These are phyloP conservation scores for Calyptomena viridis DNA, from an alignment of 2,113 vertebrate genomes.

Conservation along the genomic window DNA sequence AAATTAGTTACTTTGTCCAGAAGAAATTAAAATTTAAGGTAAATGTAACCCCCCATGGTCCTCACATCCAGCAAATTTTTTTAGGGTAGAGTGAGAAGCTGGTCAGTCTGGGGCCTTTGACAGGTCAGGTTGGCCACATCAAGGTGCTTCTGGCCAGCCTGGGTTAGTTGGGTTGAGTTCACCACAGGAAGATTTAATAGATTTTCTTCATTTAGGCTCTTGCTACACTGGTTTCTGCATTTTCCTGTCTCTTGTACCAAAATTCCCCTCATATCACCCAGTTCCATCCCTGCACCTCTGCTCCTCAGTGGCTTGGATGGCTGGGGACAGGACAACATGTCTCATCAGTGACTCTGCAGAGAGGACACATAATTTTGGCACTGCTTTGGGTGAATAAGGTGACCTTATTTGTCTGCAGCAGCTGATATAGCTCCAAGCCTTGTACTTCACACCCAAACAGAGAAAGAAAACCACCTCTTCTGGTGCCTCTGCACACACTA, in stretches of 20 bases:
- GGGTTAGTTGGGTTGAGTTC: neutral
- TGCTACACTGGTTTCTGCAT: too few relatives aligned
- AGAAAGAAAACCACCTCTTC: too few relatives aligned
- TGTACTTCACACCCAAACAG: neutral
- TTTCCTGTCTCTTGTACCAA: too few relatives aligned
- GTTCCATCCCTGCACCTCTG: neutral
- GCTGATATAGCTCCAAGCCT: neutral
- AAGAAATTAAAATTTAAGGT: neutral
- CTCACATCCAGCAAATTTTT: neutral
- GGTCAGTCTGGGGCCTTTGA: neutral
- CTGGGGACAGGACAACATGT: neutral
- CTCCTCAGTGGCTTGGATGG: neutral
- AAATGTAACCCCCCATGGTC: neutral
- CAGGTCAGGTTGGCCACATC: neutral
- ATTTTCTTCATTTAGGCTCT: neutral
- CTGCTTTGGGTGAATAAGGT: neutral
- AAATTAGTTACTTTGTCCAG: neutral
- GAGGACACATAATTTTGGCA: fast-evolving
- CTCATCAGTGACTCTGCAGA: neutral
- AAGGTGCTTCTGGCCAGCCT: neutral
- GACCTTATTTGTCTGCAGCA: neutral
- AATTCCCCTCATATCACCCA: neutral
- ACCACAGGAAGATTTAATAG: neutral
- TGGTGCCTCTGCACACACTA: neutral
- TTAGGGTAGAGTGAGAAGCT: neutral